phyloP scores from a whole-genome alignment of 2,797 vertebrate species.

The Microctenopoma stevenorrisi region DNA sequence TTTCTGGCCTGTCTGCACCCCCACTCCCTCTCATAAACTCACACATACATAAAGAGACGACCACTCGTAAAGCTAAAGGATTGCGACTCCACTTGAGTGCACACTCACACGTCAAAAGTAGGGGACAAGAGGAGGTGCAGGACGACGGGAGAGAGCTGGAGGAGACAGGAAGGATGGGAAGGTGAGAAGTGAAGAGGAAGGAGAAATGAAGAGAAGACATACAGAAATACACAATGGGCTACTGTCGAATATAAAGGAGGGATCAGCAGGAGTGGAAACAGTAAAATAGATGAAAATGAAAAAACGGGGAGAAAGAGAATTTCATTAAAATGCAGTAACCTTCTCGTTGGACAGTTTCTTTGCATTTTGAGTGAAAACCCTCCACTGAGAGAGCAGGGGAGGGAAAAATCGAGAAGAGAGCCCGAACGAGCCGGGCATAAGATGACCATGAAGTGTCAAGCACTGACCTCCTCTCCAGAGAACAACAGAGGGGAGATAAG shows the following conservation, averaged over 20 bases:
- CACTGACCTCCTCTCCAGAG: constrained; percentile 32
- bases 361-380: constrained; percentile 53
- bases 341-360: constrained; percentile 32
- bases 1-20: constrained; percentile 48
- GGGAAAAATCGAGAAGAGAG: constrained; percentile 6
- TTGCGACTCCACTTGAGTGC: constrained; percentile 56
- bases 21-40: not conserved
- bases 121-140: not conserved
- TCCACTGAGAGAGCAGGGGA: constrained; percentile 16
- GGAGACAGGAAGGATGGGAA: constrained; percentile 27
- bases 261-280: constrained; percentile 31
- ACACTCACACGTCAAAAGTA: constrained; percentile 37
- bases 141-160: constrained; percentile 25
- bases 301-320: constrained; percentile 10
- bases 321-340: constrained; percentile 52
- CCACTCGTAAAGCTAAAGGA: constrained; percentile 70
- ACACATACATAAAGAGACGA: constrained; percentile 37
- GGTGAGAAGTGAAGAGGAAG: constrained; percentile 11
- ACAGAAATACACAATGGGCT: constrained; percentile 4
- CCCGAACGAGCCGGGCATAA: constrained; percentile 26
- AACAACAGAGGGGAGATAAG: constrained; percentile 25
- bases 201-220: constrained; percentile 7
- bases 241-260: constrained; percentile 45
- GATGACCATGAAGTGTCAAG: constrained; percentile 63
- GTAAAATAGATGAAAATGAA: constrained; percentile 52